phyloP scores from a whole-genome alignment of 2,113 vertebrate species.

The Muscicapa adusta region DNA sequence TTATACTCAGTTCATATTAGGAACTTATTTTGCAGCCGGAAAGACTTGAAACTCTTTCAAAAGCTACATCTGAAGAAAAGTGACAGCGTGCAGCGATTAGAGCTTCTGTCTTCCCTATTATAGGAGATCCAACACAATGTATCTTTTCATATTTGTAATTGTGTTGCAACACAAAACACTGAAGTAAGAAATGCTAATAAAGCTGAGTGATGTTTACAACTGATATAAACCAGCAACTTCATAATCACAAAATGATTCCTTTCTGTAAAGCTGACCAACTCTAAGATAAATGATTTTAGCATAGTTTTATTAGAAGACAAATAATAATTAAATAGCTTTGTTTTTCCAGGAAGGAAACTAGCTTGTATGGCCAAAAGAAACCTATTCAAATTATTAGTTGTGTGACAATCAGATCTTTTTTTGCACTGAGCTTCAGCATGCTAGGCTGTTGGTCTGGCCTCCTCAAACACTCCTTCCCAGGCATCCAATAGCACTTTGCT shows the following conservation, averaged over 20 bases:
- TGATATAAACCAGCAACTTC: neutral
- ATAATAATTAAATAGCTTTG: neutral
- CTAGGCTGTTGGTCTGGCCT: constrained; percentile 50
- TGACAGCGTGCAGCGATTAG: neutral
- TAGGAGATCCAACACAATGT: neutral
- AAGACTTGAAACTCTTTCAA: neutral
- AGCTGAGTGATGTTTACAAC: neutral
- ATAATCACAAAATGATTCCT: neutral
- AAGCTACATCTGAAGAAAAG: neutral
- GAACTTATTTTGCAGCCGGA: neutral
- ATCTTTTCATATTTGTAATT: neutral
- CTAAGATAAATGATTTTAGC: neutral
- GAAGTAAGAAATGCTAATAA: neutral
- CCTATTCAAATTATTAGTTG: neutral
- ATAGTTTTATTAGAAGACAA: neutral
- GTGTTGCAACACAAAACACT: neutral
- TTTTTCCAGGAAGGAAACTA: constrained; percentile 7
- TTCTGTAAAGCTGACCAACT: neutral
- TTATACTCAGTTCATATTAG: neutral
- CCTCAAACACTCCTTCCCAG: constrained; percentile 54
- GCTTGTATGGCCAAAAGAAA: neutral
- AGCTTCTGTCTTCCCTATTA: neutral
- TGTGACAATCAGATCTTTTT: constrained; percentile 42
- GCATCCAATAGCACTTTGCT: constrained; percentile 59
- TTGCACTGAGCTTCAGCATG: constrained; percentile 25